phyloP scores from a whole-genome alignment of 2,113 vertebrate species.

The Rhineura floridana region DNA sequence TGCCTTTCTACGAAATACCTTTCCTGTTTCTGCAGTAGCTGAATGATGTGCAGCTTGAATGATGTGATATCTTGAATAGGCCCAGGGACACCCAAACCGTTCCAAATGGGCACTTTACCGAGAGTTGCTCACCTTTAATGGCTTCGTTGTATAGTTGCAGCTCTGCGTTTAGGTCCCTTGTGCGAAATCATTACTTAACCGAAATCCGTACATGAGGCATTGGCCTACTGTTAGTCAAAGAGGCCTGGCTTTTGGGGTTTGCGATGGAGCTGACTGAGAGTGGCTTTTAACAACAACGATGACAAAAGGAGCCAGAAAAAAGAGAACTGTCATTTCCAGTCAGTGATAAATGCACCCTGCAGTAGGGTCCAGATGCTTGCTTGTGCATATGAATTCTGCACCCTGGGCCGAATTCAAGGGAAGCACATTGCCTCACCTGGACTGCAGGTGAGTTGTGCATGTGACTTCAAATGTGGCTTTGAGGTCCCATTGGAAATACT shows the following conservation, averaged over 20 bases:
- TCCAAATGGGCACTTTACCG: constrained; percentile 64
- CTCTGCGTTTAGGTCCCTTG: constrained; percentile 63
- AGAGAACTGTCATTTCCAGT: constrained; percentile 61
- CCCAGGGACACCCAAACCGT: constrained; percentile 53
- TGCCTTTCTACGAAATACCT: not conserved
- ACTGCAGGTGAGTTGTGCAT: not conserved
- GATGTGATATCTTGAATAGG: constrained; percentile 13
- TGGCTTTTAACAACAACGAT: constrained; percentile 67
- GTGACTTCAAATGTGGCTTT: no score
- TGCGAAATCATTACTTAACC: constrained; percentile 71
- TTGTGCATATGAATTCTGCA: no score
- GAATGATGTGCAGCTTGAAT: constrained; percentile 25
- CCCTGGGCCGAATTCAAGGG: no score
- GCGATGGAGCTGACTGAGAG: constrained; percentile 48
- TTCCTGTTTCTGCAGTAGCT: not conserved
- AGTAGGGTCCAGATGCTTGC: no score
- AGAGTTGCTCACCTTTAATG: constrained; percentile 64
- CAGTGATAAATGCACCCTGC: constrained; percentile 44
- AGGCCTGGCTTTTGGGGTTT: constrained; percentile 53
- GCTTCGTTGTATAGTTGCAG: constrained; percentile 65
- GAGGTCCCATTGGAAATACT: no score
- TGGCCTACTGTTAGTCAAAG: constrained; percentile 61
- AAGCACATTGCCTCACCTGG: not conserved
- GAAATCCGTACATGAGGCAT: constrained; percentile 50
- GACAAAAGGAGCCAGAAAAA: constrained; percentile 54